Evolutionary conservation across 2,888 invertebrate genomes (phyloP).

Genomic region (Hypselothyrea guttata): DNA sequence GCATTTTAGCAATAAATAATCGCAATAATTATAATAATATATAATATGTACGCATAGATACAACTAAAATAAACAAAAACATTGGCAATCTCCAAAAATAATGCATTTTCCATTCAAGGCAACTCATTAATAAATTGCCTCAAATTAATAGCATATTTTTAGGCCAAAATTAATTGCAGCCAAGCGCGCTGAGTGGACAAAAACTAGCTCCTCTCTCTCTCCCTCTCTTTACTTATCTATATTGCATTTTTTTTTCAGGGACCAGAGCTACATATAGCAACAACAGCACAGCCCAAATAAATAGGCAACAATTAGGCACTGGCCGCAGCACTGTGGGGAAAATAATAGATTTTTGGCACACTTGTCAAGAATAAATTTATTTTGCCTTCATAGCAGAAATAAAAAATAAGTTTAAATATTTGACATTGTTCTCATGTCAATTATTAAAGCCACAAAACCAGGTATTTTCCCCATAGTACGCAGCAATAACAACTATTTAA

Average conservation of each 20-base stretch:
- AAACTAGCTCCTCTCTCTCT: constrained; percentile 34
- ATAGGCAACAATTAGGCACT: constrained; percentile 53
- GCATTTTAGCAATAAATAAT: constrained; percentile 75
- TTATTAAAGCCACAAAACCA: neutral
- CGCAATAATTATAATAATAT: constrained; percentile 3
- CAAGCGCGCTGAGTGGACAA: constrained; percentile 19
- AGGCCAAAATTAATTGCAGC: constrained; percentile 46
- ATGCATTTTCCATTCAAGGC: constrained; percentile 50
- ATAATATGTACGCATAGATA: too few relatives aligned
- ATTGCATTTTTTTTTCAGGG: constrained; percentile 1
- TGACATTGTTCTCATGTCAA: too few relatives aligned
- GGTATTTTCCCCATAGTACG: too few relatives aligned
- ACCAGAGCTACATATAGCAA: constrained; percentile 7
- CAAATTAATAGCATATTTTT: constrained; percentile 62
- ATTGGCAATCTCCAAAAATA: constrained; percentile 40
- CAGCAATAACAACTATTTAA: constrained; percentile 8
- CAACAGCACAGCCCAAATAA: constrained; percentile 31
- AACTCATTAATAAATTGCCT: constrained; percentile 66
- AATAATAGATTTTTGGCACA: too few relatives aligned
- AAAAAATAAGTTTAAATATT: too few relatives aligned
- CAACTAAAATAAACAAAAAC: constrained; percentile 29
- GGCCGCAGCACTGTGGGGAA: too few relatives aligned
- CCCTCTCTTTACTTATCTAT: neutral
- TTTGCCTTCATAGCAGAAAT: too few relatives aligned
- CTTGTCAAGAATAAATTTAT: too few relatives aligned